phyloP scores from a whole-genome alignment of 2,888 invertebrate genomes.

The Hermodice carunculata region DNA sequence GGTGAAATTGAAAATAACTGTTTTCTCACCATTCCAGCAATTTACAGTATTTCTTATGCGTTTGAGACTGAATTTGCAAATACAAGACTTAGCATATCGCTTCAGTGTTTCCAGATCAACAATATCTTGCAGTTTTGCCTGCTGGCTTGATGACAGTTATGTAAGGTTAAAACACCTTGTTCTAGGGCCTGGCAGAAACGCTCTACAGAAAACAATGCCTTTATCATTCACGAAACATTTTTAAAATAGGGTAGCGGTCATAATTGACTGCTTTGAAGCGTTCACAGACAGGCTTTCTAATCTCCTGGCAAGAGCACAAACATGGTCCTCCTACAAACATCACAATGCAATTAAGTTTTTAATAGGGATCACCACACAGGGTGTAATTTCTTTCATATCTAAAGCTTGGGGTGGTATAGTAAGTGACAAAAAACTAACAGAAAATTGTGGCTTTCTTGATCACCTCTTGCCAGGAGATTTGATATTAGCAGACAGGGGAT shows the following conservation, averaged over 20 bases:
- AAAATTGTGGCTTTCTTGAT: slow-evolving; percentile 37
- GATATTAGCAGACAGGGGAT: slow-evolving; percentile 42
- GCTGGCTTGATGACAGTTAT: slow-evolving; percentile 12
- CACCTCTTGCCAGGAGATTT: slow-evolving; percentile 38
- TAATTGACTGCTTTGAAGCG: slow-evolving; percentile 21
- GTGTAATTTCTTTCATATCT: slow-evolving; percentile 42
- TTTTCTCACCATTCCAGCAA: no score
- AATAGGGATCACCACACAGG: slow-evolving; percentile 45
- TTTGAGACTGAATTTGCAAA: slow-evolving; percentile 26
- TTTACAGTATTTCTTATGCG: slow-evolving; percentile 29
- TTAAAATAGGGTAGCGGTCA: not conserved
- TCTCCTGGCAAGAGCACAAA: slow-evolving; percentile 7
- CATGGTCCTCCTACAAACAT: slow-evolving; percentile 16
- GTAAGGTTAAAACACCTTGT: not conserved
- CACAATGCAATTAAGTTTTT: slow-evolving; percentile 43
- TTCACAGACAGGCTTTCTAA: slow-evolving; percentile 7
- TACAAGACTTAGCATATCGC: slow-evolving; percentile 20
- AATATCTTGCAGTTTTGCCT: slow-evolving; percentile 7
- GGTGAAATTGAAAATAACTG: no score
- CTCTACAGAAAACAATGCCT: slow-evolving; percentile 11
- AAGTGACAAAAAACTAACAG: slow-evolving; percentile 42
- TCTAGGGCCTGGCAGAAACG: slow-evolving; percentile 26
- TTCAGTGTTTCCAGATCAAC: slow-evolving; percentile 17
- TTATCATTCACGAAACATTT: slow-evolving; percentile 1
- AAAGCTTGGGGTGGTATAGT: slow-evolving; percentile 46